phyloP scores from a whole-genome alignment of 2,113 vertebrate species.

The Melanotaenia duboulayi region DNA sequence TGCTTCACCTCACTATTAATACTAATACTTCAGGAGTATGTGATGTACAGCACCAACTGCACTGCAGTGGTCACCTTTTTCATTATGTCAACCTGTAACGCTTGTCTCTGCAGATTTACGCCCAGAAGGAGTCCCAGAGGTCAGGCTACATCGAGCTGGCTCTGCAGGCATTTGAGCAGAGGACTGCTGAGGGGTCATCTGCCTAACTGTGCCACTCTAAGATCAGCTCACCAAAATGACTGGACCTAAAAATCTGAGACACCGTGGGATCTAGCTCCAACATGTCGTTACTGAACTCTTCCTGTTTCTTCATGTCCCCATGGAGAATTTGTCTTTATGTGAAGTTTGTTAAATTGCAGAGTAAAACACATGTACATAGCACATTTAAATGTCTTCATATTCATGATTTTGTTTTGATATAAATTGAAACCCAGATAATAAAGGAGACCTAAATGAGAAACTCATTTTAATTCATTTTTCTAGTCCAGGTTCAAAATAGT shows the following conservation, averaged over 20 bases:
- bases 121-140: slow-evolving; percentile 88
- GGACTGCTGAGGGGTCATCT: slow-evolving; percentile 47
- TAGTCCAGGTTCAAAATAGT: neutral
- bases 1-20: no score
- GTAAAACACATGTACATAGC: slow-evolving; percentile 49
- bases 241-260: neutral
- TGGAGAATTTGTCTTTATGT: neutral
- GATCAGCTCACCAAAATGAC: neutral
- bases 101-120: slow-evolving; percentile 84
- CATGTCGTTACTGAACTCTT: neutral
- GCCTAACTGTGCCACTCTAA: slow-evolving; percentile 13
- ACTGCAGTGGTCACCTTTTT: slow-evolving; percentile 4
- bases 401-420: slow-evolving; percentile 4
- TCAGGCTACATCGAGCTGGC: slow-evolving; percentile 90
- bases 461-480: slow-evolving; percentile 8
- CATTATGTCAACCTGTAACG: slow-evolving; percentile 19
- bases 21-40: no score
- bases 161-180: slow-evolving; percentile 87
- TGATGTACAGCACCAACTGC: no score
- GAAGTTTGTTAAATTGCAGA: neutral
- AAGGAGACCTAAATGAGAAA: slow-evolving; percentile 18
- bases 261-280: neutral
- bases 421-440: neutral
- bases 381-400: slow-evolving; percentile 56
- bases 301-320: neutral